These are phyloP conservation scores for Chironomus tepperi DNA, from an alignment of 1,140 invertebrate species.

Conservation along the genomic window DNA sequence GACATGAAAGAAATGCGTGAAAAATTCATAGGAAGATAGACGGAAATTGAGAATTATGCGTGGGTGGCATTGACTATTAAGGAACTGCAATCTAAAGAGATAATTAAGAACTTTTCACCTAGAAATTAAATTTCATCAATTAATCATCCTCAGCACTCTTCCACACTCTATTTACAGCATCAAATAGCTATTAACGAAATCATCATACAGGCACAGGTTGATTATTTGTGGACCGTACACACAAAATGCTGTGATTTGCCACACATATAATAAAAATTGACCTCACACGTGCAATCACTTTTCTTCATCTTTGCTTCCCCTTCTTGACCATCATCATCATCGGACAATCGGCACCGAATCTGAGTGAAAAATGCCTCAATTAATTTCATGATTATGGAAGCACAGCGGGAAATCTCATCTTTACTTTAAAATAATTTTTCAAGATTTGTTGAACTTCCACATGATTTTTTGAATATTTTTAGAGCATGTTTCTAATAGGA, in stretches of 20 bases:
- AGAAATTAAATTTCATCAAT: not conserved
- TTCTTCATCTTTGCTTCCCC: too few relatives aligned
- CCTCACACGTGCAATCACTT: not conserved
- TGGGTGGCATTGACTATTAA: not conserved
- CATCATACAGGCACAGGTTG: not conserved
- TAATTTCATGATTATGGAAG: constrained; percentile 13
- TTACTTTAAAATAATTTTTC: too few relatives aligned
- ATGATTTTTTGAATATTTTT: too few relatives aligned
- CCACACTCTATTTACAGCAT: not conserved
- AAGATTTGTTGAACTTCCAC: too few relatives aligned
- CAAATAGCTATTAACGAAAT: not conserved
- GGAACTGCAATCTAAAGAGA: too few relatives aligned
- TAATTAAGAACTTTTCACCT: too few relatives aligned
- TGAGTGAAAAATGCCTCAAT: not conserved
- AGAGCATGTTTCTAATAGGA: too few relatives aligned
- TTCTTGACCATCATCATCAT: too few relatives aligned
- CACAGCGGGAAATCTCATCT: not conserved
- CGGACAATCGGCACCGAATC: too few relatives aligned
- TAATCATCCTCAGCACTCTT: not conserved
- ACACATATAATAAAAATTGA: not conserved
- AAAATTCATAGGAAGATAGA: not conserved
- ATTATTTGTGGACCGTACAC: not conserved
- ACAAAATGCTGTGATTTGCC: not conserved
- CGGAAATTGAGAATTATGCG: not conserved
- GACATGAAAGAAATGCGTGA: not conserved